Conservation (phyloP, 1,140 invertebrate species). For the Branchinecta lynchi region DNA sequence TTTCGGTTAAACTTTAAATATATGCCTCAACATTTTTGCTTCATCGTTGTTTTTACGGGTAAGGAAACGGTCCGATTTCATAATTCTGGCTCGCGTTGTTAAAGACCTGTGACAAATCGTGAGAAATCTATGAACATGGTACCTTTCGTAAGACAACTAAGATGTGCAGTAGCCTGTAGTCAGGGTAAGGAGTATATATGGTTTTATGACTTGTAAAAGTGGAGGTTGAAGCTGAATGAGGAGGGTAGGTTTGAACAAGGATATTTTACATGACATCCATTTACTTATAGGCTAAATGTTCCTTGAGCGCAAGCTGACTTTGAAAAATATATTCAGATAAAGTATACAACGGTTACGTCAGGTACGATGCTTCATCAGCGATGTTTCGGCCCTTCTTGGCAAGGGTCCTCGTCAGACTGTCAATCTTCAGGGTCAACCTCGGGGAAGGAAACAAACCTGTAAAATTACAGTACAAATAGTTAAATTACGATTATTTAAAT, state of each 20-base stretch:
- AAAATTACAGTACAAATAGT: not conserved
- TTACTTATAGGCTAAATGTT: not conserved
- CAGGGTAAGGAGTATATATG: not conserved
- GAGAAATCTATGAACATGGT: not conserved
- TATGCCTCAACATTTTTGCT: too few relatives aligned
- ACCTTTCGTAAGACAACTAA: not conserved
- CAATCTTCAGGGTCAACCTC: too few relatives aligned
- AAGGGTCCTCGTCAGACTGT: too few relatives aligned
- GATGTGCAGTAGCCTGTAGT: not conserved
- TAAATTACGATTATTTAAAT: not conserved
- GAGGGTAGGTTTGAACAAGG: not conserved
- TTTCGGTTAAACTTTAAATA: too few relatives aligned
- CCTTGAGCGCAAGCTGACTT: not conserved
- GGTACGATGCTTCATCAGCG: too few relatives aligned
- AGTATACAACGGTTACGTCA: too few relatives aligned
- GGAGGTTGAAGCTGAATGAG: not conserved
- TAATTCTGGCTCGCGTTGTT: too few relatives aligned
- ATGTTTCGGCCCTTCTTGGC: too few relatives aligned
- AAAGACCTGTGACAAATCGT: too few relatives aligned
- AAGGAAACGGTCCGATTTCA: too few relatives aligned
- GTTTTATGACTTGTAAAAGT: not conserved
- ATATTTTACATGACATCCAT: not conserved
- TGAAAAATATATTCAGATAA: slow-evolving; percentile 1
- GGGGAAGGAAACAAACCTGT: not conserved
- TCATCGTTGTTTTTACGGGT: too few relatives aligned